Evolutionary conservation across 1,140 invertebrate species (phyloP), one percentile per base, ranked within the genome.

Genomic region (Mya arenaria): DNA sequence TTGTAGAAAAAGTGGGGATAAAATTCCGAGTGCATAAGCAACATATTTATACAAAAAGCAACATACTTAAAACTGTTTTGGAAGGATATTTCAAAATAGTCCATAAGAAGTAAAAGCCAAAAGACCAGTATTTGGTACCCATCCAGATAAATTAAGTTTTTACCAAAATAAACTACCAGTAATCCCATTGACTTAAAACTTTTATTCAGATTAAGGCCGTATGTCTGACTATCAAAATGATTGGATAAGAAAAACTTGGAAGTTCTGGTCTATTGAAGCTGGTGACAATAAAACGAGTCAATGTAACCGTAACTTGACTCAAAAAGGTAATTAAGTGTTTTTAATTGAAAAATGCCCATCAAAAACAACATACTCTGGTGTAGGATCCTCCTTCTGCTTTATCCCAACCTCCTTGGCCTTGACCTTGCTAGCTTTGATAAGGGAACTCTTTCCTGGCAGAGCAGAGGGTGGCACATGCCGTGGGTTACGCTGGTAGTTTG

Each of bases 401-500:
- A 89, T 89, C 23, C 88, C 87, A 71, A 89, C 85, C 74, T 89
- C 85, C 81, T 91, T 92, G n/a, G 88, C 81, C 63, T 83, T 86
- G 23, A 82, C 82, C 48, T 90, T 89, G 15, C 72, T 28, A 28
- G 77, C 30, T 66, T 91, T 90, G 48, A 89, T 85, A 0, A 91
- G 71, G n/a, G 86, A 83, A 58, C 78, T 83, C 13, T 82, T 79
- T 55, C 85, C 89, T 66, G 82, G 79, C 48, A 52, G 48, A 13
- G 84, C 88, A 34, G 89, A 86, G 8, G 87, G 87, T 23, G 89
- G 86, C 13, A 92, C 75, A 82, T 69, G 83, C 13, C 91, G 86
- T 19, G 90, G 90, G 68, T 92, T 92, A 5, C 87, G 83, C 25
- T 87, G 66, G 77, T 86, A 92, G 75, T 91, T 89, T 15, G 86